Conservation (phyloP, 2,888 invertebrate genomes). For the Andricus quercusramuli region DNA sequence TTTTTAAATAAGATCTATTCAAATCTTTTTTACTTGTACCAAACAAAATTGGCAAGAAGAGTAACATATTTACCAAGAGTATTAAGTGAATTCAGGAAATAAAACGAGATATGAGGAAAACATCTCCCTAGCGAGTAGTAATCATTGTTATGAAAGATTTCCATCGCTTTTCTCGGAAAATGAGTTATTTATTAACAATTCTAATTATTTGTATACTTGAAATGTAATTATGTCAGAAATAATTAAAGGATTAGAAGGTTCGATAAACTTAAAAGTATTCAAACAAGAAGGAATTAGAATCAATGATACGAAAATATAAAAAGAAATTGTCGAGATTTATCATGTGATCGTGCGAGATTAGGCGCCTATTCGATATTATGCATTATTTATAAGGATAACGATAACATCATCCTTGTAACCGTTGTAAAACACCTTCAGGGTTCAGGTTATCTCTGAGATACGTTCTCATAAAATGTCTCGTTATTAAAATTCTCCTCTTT, state of each 20-base stretch:
- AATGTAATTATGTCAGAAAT: background rate
- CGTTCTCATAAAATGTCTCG: conserved; percentile 25
- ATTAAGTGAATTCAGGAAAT: background rate
- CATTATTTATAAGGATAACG: conserved; percentile 24
- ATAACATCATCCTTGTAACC: conserved; percentile 32
- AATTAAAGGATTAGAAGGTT: conserved; percentile 16
- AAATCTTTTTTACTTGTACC: background rate
- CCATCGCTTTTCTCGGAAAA: background rate
- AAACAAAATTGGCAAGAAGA: background rate
- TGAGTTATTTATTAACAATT: conserved; percentile 13
- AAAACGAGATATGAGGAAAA: background rate
- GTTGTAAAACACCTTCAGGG: conserved; percentile 28
- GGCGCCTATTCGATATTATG: background rate
- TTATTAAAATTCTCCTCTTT: conserved; percentile 28
- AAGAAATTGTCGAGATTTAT: background rate
- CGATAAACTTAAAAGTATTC: conserved; percentile 1
- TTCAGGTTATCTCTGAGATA: conserved; percentile 10
- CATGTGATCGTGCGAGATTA: conserved; percentile 18
- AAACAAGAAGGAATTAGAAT: background rate
- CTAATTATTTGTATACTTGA: background rate
- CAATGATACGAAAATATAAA: conserved; percentile 1
- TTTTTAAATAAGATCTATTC: too few species aligned
- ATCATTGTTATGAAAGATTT: background rate
- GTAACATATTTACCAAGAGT: background rate
- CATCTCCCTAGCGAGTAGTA: background rate